Evolutionary conservation across 2,113 vertebrate species (phyloP).

Genomic region (Gallinago paraguaiae): DNA sequence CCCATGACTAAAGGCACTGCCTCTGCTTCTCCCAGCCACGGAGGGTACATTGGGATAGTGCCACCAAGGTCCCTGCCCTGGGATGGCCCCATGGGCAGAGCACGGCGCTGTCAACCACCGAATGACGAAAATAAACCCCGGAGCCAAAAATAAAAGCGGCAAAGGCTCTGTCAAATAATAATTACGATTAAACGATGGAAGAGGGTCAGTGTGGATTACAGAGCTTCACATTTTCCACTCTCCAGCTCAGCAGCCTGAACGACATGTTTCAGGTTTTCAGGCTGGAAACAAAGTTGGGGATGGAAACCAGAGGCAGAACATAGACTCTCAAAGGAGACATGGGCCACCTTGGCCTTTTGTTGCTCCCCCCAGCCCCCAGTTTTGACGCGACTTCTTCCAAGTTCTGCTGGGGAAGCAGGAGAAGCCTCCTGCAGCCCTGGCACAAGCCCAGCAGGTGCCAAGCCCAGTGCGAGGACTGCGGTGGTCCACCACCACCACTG

Average conservation of each 20-base stretch:
- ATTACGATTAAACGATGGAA: neutral
- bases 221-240: neutral
- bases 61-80: neutral
- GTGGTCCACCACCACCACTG: neutral
- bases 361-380: neutral
- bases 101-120: rapidly evolving
- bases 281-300: neutral
- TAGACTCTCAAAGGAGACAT: neutral
- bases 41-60: rapidly evolving
- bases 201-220: neutral
- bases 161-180: neutral
- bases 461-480: rapidly evolving
- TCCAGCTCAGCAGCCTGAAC: neutral
- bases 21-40: neutral
- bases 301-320: neutral
- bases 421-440: neutral
- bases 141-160: neutral
- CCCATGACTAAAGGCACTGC: neutral
- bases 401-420: neutral
- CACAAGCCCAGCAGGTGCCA: neutral
- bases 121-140: neutral
- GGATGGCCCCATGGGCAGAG: neutral
- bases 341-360: neutral
- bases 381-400: neutral
- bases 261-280: neutral